Evolutionary conservation across 2,113 vertebrate genomes (phyloP).

Genomic region (Serranochromis macrocephalus): DNA sequence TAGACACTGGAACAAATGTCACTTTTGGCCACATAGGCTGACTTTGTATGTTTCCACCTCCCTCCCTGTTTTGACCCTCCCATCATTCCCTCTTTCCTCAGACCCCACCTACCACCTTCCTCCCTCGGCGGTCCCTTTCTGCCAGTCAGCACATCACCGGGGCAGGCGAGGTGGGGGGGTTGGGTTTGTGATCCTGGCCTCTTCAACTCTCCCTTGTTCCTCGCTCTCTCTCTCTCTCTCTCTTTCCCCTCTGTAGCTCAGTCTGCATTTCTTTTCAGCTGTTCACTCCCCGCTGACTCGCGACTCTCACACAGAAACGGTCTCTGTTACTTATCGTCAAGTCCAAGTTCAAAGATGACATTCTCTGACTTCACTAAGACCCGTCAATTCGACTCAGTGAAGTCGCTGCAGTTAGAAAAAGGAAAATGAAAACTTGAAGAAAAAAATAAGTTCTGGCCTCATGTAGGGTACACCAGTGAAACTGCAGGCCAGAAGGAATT

Average conservation of each 20-base stretch:
- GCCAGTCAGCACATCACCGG: constrained; percentile 60
- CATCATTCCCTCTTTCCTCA: neutral
- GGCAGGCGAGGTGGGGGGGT: neutral
- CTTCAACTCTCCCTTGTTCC: constrained; percentile 6
- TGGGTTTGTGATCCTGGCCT: constrained; percentile 35
- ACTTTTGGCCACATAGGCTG: neutral
- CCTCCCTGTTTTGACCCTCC: constrained; percentile 10
- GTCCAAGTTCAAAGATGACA: constrained; percentile 47
- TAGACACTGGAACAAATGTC: neutral
- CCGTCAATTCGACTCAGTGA: constrained; percentile 2
- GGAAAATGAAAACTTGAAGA: neutral
- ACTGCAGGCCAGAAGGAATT: neutral
- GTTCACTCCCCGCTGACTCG: constrained; percentile 9
- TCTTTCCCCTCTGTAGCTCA: neutral
- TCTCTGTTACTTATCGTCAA: constrained; percentile 47
- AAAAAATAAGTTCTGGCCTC: neutral
- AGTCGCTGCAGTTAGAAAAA: neutral
- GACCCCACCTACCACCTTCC: neutral
- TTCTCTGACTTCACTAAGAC: constrained; percentile 16
- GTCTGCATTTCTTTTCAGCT: constrained; percentile 26
- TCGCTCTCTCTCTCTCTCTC: neutral
- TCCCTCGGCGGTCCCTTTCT: constrained; percentile 47
- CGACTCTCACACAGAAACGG: constrained; percentile 8
- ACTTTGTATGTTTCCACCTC: neutral
- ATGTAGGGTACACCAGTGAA: neutral